These are phyloP conservation scores for Folsomia manolachei DNA, from an alignment of 2,888 invertebrate species.

Conservation along the genomic window DNA sequence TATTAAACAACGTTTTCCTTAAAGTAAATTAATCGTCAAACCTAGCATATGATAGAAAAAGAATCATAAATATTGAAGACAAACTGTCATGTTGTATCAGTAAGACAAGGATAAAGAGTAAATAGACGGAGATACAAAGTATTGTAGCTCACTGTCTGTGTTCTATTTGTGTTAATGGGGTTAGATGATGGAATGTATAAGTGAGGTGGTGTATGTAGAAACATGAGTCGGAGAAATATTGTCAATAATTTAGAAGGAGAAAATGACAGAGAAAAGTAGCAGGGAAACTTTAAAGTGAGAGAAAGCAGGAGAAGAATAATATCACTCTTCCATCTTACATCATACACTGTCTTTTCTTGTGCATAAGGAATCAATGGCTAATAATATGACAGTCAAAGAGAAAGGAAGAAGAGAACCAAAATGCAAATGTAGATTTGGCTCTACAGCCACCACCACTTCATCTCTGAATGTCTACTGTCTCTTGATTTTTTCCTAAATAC, in stretches of 20 bases:
- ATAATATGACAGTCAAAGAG: constrained; percentile 29
- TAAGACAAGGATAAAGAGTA: too few relatives aligned
- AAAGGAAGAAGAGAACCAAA: constrained; percentile 36
- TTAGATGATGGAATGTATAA: not conserved
- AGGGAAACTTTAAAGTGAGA: constrained; percentile 22
- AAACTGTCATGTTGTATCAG: too few relatives aligned
- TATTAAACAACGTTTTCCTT: too few relatives aligned
- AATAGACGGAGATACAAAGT: not conserved
- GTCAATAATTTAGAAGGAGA: constrained; percentile 47
- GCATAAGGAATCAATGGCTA: constrained; percentile 46
- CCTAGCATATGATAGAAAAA: too few relatives aligned
- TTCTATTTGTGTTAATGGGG: constrained; percentile 10
- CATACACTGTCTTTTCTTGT: constrained; percentile 13
- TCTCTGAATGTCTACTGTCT: constrained; percentile 22
- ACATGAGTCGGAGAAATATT: constrained; percentile 45
- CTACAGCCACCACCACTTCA: not conserved
- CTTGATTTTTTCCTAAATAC: constrained; percentile 42
- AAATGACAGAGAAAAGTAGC: constrained; percentile 22
- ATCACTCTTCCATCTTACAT: not conserved
- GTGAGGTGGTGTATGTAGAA: constrained; percentile 37
- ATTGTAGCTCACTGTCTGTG: not conserved
- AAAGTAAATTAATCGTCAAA: too few relatives aligned
- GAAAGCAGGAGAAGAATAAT: constrained; percentile 12
- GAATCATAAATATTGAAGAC: too few relatives aligned
- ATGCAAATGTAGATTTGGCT: constrained; percentile 49